Conservation (phyloP, 1,140 invertebrate species). For the Lepidurus arcticus region DNA sequence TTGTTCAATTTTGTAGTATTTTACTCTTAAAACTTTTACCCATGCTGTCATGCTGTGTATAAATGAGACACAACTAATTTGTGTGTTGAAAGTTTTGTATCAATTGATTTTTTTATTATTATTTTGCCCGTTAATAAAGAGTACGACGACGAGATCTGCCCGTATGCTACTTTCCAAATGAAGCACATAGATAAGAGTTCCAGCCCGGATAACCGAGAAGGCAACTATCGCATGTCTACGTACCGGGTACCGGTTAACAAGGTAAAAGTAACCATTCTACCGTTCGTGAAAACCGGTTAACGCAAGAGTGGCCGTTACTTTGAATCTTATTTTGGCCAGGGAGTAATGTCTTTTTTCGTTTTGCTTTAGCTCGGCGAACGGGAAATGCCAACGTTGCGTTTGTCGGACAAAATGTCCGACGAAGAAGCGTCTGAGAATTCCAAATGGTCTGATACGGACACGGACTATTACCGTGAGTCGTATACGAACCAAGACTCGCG, state of each 20-base stretch:
- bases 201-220: conserved; percentile 5
- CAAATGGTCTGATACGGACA: conserved; percentile 21
- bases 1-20: no score
- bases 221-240: background rate
- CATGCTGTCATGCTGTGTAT: no score
- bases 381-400: background rate
- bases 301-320: background rate
- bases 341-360: background rate
- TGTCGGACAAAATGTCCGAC: background rate
- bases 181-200: conserved; percentile 3
- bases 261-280: background rate
- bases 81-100: no score
- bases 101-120: no score
- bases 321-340: background rate
- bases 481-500: background rate
- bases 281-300: background rate
- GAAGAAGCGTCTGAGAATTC: conserved; percentile 17
- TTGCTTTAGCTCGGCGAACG: background rate
- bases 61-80: no score
- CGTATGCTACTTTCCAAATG: background rate
- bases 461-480: conserved; percentile 11
- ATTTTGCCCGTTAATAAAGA: background rate
- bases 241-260: background rate
- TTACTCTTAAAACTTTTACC: no score
- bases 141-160: background rate